Percentiles rank a stretch among this genome's conserved stretches.
Conservation (phyloP, 2,797 vertebrate genomes). For the Gouania willdenowi region DNA sequence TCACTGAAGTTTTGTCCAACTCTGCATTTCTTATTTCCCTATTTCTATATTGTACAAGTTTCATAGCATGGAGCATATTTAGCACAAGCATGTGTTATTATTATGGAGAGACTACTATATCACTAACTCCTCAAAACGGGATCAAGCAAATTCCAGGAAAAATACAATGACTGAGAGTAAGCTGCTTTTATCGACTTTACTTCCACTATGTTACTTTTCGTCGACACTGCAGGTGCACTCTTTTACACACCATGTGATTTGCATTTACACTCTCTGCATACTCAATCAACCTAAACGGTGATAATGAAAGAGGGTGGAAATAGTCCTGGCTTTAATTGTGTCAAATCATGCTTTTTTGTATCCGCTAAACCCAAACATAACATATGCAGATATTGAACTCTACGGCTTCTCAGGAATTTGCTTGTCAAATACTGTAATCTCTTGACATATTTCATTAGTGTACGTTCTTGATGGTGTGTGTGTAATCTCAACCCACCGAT, state of each 20-base stretch:
- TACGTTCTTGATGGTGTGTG: neutral
- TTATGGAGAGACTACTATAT: constrained; percentile 26
- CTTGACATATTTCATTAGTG: constrained; percentile 12
- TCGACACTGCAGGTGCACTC: constrained; percentile 15
- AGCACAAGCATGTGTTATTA: neutral
- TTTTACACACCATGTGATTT: constrained; percentile 3
- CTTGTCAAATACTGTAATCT: constrained; percentile 48
- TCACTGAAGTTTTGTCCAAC: constrained; percentile 2
- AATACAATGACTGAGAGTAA: constrained; percentile 1
- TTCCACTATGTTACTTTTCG: constrained; percentile 3
- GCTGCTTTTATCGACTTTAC: constrained; percentile 12
- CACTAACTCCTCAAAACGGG: constrained; percentile 22
- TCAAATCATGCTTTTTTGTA: constrained; percentile 11
- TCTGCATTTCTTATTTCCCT: constrained; percentile 47
- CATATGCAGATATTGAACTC: constrained; percentile 50
- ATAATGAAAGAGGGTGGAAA: constrained; percentile 16
- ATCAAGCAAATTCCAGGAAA: constrained; percentile 21
- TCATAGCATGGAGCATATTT: neutral
- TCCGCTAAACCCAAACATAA: neutral
- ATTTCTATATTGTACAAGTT: neutral
- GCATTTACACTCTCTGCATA: neutral
- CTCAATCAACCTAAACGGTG: neutral
- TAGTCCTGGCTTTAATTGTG: constrained; percentile 32
- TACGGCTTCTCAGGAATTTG: constrained; percentile 41
- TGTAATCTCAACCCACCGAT: too few species aligned